These are phyloP conservation scores for Seladonia tumulorum DNA, from an alignment of 2,888 invertebrate genomes.

Conservation along the genomic window DNA sequence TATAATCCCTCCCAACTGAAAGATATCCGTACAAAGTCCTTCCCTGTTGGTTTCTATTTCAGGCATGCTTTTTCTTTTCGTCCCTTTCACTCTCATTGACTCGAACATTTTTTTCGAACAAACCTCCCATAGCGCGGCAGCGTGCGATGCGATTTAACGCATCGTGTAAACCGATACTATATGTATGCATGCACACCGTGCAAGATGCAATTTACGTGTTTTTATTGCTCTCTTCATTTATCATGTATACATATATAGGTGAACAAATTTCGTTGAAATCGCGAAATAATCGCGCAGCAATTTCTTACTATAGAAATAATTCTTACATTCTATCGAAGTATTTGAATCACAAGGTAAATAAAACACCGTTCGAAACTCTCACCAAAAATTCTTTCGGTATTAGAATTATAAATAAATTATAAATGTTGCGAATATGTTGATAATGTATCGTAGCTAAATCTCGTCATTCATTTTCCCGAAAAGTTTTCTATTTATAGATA, in stretches of 20 bases:
- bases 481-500: slow-evolving; percentile 69
- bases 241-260: not conserved
- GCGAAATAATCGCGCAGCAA: not conserved
- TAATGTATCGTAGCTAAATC: slow-evolving; percentile 7
- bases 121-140: slow-evolving; percentile 7
- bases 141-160: slow-evolving; percentile 2
- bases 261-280: not conserved
- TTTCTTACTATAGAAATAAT: not conserved
- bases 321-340: not conserved
- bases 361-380: slow-evolving; percentile 4
- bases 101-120: not conserved
- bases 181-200: not conserved
- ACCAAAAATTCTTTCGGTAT: not conserved
- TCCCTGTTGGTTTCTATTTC: slow-evolving; percentile 50
- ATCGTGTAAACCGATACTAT: not conserved
- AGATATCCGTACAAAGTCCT: slow-evolving; percentile 47
- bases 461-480: slow-evolving; percentile 4
- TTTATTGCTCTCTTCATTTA: not conserved
- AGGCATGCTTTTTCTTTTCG: slow-evolving; percentile 15
- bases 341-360: not conserved
- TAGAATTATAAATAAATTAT: not conserved
- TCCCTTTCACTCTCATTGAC: slow-evolving; percentile 15
- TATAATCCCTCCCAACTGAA: slow-evolving; percentile 53
- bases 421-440: not conserved
- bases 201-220: not conserved